These are phyloP conservation scores for Ischnura elegans DNA, from an alignment of 2,888 invertebrate species.

Conservation along the genomic window DNA sequence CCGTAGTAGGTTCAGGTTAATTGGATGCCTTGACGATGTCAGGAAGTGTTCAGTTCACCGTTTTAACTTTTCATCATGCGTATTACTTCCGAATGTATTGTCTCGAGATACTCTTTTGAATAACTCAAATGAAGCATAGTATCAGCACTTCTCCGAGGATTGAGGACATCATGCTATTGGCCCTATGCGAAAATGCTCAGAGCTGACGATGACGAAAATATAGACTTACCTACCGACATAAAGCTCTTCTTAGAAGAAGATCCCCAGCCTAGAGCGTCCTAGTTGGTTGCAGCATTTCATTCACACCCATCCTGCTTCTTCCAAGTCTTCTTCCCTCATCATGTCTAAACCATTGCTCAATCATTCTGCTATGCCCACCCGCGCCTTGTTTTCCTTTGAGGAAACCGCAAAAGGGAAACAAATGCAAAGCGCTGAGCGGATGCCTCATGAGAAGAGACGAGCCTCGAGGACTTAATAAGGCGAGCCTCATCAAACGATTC, in stretches of 20 bases:
- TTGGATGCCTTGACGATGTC: too few relatives aligned
- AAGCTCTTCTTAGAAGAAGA: not conserved
- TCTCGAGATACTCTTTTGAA: too few relatives aligned
- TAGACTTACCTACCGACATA: not conserved
- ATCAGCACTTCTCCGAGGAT: too few relatives aligned
- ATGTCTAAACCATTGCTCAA: not conserved
- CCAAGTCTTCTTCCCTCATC: not conserved
- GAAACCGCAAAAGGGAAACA: not conserved
- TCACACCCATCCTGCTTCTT: not conserved
- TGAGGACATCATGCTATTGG: not conserved
- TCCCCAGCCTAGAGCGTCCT: too few relatives aligned
- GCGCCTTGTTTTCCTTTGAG: not conserved
- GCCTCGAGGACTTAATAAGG: constrained; percentile 2
- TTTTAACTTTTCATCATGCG: too few relatives aligned
- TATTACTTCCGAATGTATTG: too few relatives aligned
- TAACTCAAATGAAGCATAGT: too few relatives aligned
- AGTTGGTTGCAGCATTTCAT: constrained; percentile 19
- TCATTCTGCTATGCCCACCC: not conserved
- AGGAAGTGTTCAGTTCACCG: too few relatives aligned
- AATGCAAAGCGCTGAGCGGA: not conserved
- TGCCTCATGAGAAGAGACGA: not conserved
- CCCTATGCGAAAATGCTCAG: not conserved
- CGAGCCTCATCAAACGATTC: constrained; percentile 18
- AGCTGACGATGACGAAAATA: not conserved
- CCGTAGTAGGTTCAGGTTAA: too few relatives aligned